These are phyloP conservation scores for Malurus alboscapulatus DNA, from an alignment of 2,113 vertebrate species.

Conservation along the genomic window DNA sequence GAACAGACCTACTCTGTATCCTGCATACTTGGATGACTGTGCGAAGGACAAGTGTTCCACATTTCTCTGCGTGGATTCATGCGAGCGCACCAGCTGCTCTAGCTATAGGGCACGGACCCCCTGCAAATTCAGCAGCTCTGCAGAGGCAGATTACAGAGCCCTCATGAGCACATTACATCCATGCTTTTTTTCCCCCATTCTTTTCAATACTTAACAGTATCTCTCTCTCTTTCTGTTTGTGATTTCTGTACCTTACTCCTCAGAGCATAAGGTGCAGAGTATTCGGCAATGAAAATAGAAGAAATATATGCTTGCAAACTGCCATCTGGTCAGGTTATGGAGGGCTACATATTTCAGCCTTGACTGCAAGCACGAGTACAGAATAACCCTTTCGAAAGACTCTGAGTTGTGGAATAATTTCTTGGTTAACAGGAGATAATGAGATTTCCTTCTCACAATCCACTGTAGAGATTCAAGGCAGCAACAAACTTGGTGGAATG, in stretches of 20 bases:
- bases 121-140: conserved; percentile 62
- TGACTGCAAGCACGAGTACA: conserved; percentile 30
- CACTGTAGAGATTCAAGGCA: background rate
- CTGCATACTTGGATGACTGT: conserved; percentile 65
- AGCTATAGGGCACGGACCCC: conserved; percentile 64
- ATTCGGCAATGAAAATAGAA: conserved; percentile 60
- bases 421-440: background rate
- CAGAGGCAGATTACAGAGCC: conserved; percentile 54
- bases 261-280: conserved; percentile 57
- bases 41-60: conserved; percentile 64
- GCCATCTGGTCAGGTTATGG: conserved; percentile 69
- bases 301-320: conserved; percentile 52
- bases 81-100: conserved; percentile 64
- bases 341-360: conserved; percentile 63
- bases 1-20: conserved; percentile 65
- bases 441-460: background rate
- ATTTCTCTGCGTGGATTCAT: conserved; percentile 63
- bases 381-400: conserved; percentile 45
- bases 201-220: conserved; percentile 31
- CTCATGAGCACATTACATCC: conserved; percentile 35
- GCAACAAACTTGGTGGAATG: background rate
- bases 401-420: background rate
- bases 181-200: background rate
- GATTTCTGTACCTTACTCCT: conserved; percentile 59
- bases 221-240: conserved; percentile 31